Conservation (phyloP, 2,113 vertebrate species). For the Heliornis fulica region DNA sequence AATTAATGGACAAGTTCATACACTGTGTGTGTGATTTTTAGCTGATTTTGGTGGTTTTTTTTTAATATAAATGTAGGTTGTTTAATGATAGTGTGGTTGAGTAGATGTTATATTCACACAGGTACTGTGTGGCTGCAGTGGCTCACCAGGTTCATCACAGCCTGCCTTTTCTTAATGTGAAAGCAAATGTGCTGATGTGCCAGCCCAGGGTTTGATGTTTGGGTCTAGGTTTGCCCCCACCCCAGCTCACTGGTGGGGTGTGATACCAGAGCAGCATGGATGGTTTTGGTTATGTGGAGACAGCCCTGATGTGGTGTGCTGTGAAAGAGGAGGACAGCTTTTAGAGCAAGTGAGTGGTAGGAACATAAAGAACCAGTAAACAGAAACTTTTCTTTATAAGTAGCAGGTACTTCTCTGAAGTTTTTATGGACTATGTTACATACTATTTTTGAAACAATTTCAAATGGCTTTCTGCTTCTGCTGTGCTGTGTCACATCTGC, state of each 20-base stretch:
- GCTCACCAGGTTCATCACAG: background rate
- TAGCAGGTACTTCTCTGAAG: background rate
- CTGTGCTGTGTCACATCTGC: background rate
- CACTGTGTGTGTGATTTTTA: background rate
- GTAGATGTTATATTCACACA: background rate
- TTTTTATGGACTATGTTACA: background rate
- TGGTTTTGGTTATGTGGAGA: accelerated
- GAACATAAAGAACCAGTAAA: background rate
- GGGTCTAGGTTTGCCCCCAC: background rate
- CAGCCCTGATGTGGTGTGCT: accelerated
- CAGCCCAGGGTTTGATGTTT: background rate
- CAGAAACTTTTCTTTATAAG: background rate
- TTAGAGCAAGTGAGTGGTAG: background rate
- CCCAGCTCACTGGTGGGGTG: background rate
- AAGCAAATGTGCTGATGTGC: background rate
- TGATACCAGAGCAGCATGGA: accelerated
- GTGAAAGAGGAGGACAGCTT: accelerated
- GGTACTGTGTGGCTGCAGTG: background rate
- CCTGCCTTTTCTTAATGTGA: background rate
- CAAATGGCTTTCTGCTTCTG: background rate
- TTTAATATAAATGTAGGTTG: background rate
- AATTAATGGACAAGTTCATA: background rate
- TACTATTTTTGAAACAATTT: background rate
- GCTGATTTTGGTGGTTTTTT: background rate
- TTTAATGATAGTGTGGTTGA: background rate